Base-by-base conservation (phyloP, 2,113 vertebrate species). In the Herpailurus yagouaroundi region DNA sequence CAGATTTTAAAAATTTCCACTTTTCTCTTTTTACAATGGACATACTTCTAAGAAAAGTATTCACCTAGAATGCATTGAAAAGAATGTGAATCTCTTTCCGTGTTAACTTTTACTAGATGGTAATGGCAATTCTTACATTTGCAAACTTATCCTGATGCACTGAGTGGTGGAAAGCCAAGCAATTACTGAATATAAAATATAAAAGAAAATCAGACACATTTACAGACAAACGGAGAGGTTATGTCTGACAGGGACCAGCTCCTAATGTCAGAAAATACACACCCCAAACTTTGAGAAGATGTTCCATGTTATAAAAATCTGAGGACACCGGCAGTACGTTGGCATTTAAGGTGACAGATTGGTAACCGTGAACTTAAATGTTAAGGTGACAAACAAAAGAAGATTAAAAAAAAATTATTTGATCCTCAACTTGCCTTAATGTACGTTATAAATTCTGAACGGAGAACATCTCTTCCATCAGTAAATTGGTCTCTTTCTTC, bases 371-470 rank as follows among this genome's bases (percentile, higher is more conserved):
- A 57, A 89, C 83, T 74, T 98, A 31, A 83, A 38, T 93, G 95
- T 41, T 60, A 7, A n/a, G 45, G 38, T 23, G 14, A 60, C 86
- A 74, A 83, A 63, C 15, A 57, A 52, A 93, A 29, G 64, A 66
- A 84, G 50, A 55, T 19, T 19, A 23, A 13, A 83, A 74, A 69
- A 71, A 52, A 64, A 41, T 41, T 14, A 81, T 83, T 0, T 55
- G 48, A 77, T 82, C 16, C 19, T 77, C 68, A 79, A n/a, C 99
- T 99, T 99, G 98, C 99, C 99, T 99, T 99, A 95, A 99, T 99
- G 97, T 99, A 99, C 98, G 98, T 99, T 97, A 99, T 97, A 89
- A 99, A 99, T 94, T 99, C 98, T 0, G 98, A 89, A 97, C 98
- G 99, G 69, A 99, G 99, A 50, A 97, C 88, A 50, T 99, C 98